Evolutionary conservation across 2,797 vertebrate genomes (phyloP).

Genomic region (Sebastes taczanowskii): DNA sequence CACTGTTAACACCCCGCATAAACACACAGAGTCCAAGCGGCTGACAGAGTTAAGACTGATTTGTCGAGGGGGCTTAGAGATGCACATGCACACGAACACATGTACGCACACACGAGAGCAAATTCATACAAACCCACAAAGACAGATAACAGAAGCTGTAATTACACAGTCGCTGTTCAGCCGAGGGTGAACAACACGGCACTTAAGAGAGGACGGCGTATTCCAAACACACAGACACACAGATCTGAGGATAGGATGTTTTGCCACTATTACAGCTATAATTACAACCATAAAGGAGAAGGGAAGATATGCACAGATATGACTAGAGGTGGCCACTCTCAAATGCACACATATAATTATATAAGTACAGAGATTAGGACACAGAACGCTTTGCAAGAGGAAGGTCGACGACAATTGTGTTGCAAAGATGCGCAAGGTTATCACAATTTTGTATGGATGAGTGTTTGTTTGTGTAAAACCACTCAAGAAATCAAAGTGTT

Average conservation of each 20-base stretch:
- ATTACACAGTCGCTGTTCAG: constrained; percentile 59
- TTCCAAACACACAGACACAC: constrained; percentile 38
- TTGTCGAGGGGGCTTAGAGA: constrained; percentile 40
- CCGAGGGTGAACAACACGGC: constrained; percentile 44
- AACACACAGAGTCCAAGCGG: constrained; percentile 7
- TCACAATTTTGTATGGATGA: background rate
- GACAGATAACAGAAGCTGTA: constrained; percentile 59
- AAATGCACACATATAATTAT: constrained; percentile 54
- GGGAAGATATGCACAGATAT: constrained; percentile 36
- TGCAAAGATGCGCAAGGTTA: constrained; percentile 45
- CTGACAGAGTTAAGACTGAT: constrained; percentile 40
- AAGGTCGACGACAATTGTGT: constrained; percentile 50
- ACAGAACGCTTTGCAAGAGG: background rate
- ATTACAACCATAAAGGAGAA: constrained; percentile 52
- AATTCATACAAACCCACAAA: constrained; percentile 42
- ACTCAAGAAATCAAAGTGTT: constrained; percentile 25
- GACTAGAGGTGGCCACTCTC: constrained; percentile 20
- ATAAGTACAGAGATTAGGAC: constrained; percentile 32
- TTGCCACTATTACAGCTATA: constrained; percentile 36
- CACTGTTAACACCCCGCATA: background rate
- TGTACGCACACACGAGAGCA: background rate
- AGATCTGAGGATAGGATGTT: constrained; percentile 41
- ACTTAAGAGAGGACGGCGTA: constrained; percentile 28
- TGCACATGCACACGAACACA: background rate
- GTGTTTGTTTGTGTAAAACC: background rate